phyloP scores from a whole-genome alignment of 1,140 invertebrate genomes.

The Himalopsyche phryganea region DNA sequence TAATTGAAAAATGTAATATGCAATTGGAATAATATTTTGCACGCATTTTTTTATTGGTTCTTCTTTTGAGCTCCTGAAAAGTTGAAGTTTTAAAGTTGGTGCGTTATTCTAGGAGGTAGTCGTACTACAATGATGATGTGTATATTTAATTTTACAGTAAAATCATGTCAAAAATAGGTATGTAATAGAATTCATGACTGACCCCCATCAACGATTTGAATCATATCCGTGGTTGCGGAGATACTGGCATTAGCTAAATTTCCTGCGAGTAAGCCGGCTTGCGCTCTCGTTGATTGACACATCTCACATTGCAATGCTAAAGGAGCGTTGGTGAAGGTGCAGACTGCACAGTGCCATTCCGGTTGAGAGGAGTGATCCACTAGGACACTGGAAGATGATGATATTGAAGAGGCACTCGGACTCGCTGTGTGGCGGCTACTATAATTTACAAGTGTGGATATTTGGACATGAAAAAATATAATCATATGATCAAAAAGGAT shows the following conservation, averaged over 20 bases:
- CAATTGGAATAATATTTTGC: too few species aligned
- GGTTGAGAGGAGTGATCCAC: neutral
- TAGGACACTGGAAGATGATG: neutral
- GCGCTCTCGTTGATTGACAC: constrained; percentile 68
- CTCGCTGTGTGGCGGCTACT: neutral
- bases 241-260: constrained; percentile 35
- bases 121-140: too few species aligned
- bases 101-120: too few species aligned
- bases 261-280: constrained; percentile 50
- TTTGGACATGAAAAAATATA: too few species aligned
- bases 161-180: too few species aligned
- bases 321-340: constrained; percentile 77
- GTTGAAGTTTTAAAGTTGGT: too few species aligned
- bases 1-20: too few species aligned
- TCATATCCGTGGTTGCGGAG: constrained; percentile 16
- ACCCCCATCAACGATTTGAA: constrained; percentile 23
- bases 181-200: too few species aligned
- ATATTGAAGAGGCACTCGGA: neutral
- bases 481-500: too few species aligned
- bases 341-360: constrained; percentile 75
- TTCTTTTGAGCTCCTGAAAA: too few species aligned
- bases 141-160: too few species aligned
- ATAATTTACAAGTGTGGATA: neutral
- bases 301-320: constrained; percentile 72
- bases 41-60: too few species aligned